Conservation (phyloP, 2,113 vertebrate species). For the Crotalus helleri region DNA sequence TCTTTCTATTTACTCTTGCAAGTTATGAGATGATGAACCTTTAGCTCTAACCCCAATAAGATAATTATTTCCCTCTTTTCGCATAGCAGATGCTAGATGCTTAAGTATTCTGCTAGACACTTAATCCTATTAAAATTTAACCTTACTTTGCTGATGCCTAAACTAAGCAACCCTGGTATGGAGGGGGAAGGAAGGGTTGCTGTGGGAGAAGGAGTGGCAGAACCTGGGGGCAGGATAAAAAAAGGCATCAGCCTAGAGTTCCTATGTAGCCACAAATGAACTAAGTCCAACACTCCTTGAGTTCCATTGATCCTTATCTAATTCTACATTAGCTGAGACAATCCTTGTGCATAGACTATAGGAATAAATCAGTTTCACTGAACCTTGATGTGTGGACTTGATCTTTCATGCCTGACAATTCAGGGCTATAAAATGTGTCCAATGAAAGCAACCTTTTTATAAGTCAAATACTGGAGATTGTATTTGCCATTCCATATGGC, state of each 20-base stretch:
- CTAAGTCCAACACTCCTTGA: not conserved
- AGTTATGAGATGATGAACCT: not conserved
- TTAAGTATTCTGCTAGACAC: not conserved
- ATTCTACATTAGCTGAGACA: not conserved
- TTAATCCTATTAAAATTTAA: not conserved
- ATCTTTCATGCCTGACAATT: not conserved
- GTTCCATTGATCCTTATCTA: not conserved
- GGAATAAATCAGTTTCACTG: not conserved
- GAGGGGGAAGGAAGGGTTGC: not conserved
- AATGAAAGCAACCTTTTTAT: not conserved
- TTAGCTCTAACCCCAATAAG: not conserved
- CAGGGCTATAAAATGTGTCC: not conserved
- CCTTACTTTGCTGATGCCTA: not conserved
- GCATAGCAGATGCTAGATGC: not conserved
- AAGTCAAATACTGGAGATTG: not conserved
- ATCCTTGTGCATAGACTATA: not conserved
- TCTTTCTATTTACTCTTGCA: not conserved
- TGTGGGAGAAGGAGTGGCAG: not conserved
- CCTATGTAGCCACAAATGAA: not conserved
- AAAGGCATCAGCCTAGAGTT: not conserved
- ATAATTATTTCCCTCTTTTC: not conserved
- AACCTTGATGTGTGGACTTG: not conserved
- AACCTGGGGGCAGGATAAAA: not conserved
- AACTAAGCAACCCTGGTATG: not conserved
- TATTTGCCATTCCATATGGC: not conserved